Evolutionary conservation across 2,888 invertebrate genomes (phyloP), one percentile per base, ranked within the genome.

Genomic region (Itoplectis maculator): DNA sequence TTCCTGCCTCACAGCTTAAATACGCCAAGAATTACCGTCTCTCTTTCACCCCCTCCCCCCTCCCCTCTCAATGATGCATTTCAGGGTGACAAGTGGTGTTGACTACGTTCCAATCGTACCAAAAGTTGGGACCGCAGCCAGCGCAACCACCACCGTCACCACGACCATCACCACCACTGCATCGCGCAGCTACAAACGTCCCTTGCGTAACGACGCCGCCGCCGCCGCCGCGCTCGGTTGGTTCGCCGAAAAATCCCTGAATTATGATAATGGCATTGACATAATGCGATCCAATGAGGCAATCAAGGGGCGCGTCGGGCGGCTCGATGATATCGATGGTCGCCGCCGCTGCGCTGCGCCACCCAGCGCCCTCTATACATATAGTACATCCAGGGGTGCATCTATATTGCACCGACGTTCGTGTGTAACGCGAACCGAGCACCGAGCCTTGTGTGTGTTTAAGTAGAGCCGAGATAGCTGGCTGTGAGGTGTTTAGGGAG

Each of bases 201-300:
- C 61, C 74, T 49, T 74, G 72, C 49, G 77, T 59, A 74, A 66
- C 81, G 77, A 77, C 63, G 65, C n/a, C n/a, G n/a, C n/a, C n/a
- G n/a, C n/a, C 66, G 78, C 79, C 66, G 78, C 79, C 70, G 35
- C 74, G 75, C 70, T 79, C 59, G 74, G 51, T 65, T 63, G 77
- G 79, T 56, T 79, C 83, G 86, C 87, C 89, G 88, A 90, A 92
- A 92, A 92, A 91, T 91, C 87, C 88, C 85, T 91, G 91, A 92
- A 92, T 92, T 92, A 92, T 92, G 92, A 92, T 92, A 92, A 92
- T 92, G 91, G 91, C 88, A 88, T 85, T 86, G 90, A 91, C 91
- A 91, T 92, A 92, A 92, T 92, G 91, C 92, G 91, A 92, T 92
- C 91, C 90, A 92, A 92, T 91, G 92, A 92, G 92, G 92, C 92